phyloP scores from a whole-genome alignment of 2,113 vertebrate genomes.

The Sphyrna mokarran region DNA sequence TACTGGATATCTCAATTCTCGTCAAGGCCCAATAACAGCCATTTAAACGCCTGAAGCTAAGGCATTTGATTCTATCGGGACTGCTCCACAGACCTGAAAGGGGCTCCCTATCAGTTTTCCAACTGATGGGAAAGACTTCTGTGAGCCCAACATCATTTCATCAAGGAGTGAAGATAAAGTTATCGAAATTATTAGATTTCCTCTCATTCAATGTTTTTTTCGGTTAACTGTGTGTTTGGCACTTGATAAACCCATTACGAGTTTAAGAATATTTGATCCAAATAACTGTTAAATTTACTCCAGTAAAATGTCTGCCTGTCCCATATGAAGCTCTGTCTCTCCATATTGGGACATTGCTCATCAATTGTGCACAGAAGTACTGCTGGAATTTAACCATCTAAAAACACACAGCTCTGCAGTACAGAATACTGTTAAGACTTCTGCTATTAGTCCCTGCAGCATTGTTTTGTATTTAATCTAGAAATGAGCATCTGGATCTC shows the following conservation, averaged over 20 bases:
- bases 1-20: no score
- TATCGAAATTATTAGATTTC: no score
- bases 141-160: no score
- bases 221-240: background rate
- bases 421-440: background rate
- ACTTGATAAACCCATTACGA: background rate
- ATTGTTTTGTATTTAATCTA: background rate
- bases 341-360: background rate
- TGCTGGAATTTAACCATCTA: background rate
- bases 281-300: background rate
- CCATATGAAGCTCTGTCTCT: background rate
- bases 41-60: no score
- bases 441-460: background rate
- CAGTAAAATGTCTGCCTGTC: background rate
- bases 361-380: background rate
- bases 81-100: no score
- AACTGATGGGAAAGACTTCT: no score
- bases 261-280: background rate
- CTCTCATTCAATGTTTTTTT: no score
- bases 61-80: no score
- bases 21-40: no score
- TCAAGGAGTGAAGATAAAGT: no score
- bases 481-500: background rate
- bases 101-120: no score
- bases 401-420: background rate